Conservation (phyloP, 2,113 vertebrate genomes). For the Emberiza fucata region DNA sequence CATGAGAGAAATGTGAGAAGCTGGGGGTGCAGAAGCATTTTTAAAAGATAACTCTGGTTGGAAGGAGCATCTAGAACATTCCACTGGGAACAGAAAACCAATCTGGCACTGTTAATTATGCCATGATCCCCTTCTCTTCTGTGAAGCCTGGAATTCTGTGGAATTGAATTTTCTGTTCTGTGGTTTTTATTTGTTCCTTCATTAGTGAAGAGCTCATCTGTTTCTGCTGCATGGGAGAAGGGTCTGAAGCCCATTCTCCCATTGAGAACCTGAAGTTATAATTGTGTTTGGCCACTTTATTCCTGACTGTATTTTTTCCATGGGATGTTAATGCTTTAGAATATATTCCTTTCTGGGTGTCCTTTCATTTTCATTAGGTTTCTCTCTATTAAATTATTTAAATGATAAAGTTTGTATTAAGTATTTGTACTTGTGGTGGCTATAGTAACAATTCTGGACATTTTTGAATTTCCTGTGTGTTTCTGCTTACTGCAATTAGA, state of each 20-base stretch:
- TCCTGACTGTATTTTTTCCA: not conserved
- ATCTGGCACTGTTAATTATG: not conserved
- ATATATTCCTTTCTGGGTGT: not conserved
- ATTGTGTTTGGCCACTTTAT: not conserved
- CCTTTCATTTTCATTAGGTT: not conserved
- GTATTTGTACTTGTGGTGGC: not conserved
- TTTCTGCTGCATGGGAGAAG: not conserved
- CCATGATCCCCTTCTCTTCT: rapidly evolving
- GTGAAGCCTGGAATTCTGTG: not conserved
- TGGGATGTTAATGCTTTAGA: not conserved
- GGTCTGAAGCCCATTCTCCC: not conserved
- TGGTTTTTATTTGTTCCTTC: not conserved
- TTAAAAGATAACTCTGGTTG: not conserved
- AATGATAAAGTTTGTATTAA: not conserved
- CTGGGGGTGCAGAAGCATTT: not conserved
- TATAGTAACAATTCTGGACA: not conserved
- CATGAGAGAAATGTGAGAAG: not conserved
- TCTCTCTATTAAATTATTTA: not conserved
- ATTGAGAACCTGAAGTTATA: not conserved
- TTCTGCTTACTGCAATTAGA: conserved; percentile 31
- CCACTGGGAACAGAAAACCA: not conserved
- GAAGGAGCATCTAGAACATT: not conserved
- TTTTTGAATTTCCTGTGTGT: not conserved
- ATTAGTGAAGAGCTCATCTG: not conserved
- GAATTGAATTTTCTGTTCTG: not conserved